A percentile compares a stretch with the other conserved stretches of the same genome.
Conservation (phyloP, 1,140 invertebrate species). For the fruit fly (Drosophila melanogaster) region Release_6_plus_ISO1_MT NT_033777.3:31501501-31502000, state of each 20-base stretch:
- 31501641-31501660: constrained; percentile 56
- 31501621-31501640: constrained; percentile 68
- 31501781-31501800: constrained; percentile 42
- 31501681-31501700: constrained; percentile 38
- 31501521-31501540: constrained; percentile 46
- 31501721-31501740: constrained; percentile 49
- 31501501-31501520: constrained; percentile 41
- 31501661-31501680: constrained; percentile 60
- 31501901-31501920: constrained; percentile 52
- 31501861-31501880: constrained; percentile 49
- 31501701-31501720: constrained; percentile 54
- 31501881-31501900: constrained; percentile 63
- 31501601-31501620: constrained; percentile 78
- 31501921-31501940: constrained; percentile 14
- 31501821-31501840: neutral
- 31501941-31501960: constrained; percentile 5
- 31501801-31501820: neutral
- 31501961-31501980: constrained; percentile 72
- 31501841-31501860: constrained; percentile 19
- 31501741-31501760: constrained; percentile 48
- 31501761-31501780: constrained; percentile 42
- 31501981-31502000: constrained; percentile 71
- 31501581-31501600: constrained; percentile 52
- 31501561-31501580: neutral
- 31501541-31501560: constrained; percentile 59